Base-by-base conservation (phyloP, 1,140 invertebrate genomes). In the Philotrypesis tridentata region DNA sequence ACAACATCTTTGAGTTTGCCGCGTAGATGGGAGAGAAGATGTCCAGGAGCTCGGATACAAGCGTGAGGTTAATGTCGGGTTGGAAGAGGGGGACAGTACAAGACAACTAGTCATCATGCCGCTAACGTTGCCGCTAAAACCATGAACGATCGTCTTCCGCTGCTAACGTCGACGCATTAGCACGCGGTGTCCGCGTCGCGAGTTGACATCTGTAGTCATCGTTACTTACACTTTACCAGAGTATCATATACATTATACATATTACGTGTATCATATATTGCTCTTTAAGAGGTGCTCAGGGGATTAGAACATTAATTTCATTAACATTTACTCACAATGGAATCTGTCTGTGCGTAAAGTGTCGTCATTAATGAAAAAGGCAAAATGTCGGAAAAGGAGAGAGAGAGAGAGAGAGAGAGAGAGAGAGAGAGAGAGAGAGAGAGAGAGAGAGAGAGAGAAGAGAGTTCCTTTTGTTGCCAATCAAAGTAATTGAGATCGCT, bases 401-500 rank as follows among this genome's bases (percentile, higher is more conserved):
- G n/a, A n/a, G n/a, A n/a, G n/a, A n/a, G n/a, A n/a, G n/a, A n/a
- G n/a, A n/a, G n/a, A n/a, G n/a, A n/a, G n/a, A n/a, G n/a, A n/a
- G n/a, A n/a, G n/a, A n/a, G n/a, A n/a, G n/a, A n/a, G n/a, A n/a
- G n/a, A n/a, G n/a, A n/a, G n/a, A n/a, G n/a, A n/a, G n/a, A n/a
- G n/a, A n/a, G n/a, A n/a, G n/a, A n/a, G n/a, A n/a, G n/a, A n/a
- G n/a, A n/a, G n/a, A n/a, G n/a, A n/a, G n/a, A n/a, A n/a, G n/a
- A n/a, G n/a, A n/a, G n/a, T n/a, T n/a, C n/a, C 12, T 43, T 74
- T 48, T 33, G 65, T 73, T 37, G 76, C 55, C 60, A 68, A 65
- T 70, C 55, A 60, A 60, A 55, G 48, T 76, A 77, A 82, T 80
- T 31, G 65, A 65, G 63, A 77, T 83, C 71, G 80, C 72, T 84